Percentiles rank a stretch among this genome's conserved stretches.
phyloP scores from a whole-genome alignment of 2,113 vertebrate genomes.

The Euleptes europaea region DNA sequence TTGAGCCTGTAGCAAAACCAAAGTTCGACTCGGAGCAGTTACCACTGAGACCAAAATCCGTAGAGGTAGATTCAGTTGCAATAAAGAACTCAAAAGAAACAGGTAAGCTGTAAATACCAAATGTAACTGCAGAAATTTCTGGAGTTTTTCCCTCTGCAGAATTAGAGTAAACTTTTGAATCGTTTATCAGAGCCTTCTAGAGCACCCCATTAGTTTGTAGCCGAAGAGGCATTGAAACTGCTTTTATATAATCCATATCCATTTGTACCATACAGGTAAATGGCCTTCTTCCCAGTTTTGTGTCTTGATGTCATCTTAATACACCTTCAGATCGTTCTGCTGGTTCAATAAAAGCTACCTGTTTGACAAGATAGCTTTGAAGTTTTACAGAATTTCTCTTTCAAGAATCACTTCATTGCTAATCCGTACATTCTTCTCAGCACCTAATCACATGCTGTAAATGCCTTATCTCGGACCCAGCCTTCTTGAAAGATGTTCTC shows the following conservation, averaged over 20 bases:
- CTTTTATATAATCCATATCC: too few relatives aligned
- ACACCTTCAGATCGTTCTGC: not conserved
- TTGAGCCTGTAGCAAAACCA: conserved; percentile 80
- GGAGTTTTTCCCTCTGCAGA: not conserved
- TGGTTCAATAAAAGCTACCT: not conserved
- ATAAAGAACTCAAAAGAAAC: conserved; percentile 73
- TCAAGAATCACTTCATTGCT: not conserved
- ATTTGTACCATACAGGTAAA: not conserved
- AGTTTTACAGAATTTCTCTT: not conserved
- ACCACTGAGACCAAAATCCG: conserved; percentile 84
- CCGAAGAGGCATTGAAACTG: too few relatives aligned
- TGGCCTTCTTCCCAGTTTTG: not conserved
- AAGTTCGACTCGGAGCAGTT: conserved; percentile 77
- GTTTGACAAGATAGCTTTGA: not conserved
- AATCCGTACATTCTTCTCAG: not conserved
- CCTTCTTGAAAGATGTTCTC: too few relatives aligned
- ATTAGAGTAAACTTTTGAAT: not conserved
- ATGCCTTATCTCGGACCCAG: too few relatives aligned
- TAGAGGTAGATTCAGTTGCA: conserved; percentile 75
- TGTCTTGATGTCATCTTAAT: not conserved
- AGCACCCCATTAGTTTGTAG: too few relatives aligned
- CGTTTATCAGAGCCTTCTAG: not conserved
- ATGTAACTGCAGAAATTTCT: not conserved
- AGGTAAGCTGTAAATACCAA: conserved; percentile 66
- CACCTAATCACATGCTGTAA: too few relatives aligned